Percentiles rank a stretch among this genome's conserved stretches.
phyloP scores from a whole-genome alignment of 2,888 invertebrate genomes.

The Cybosia mesomella region DNA sequence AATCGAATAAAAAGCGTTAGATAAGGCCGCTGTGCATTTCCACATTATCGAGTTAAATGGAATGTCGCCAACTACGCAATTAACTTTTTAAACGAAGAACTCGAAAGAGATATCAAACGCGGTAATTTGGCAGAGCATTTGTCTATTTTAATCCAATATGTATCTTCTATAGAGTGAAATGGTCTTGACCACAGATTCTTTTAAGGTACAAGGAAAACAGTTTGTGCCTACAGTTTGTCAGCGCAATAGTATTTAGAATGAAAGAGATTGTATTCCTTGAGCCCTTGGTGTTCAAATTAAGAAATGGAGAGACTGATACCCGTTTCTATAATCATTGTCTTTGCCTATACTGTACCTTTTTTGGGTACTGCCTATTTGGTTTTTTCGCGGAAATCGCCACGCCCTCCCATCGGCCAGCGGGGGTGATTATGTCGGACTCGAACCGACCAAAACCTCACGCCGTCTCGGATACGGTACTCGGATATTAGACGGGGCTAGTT shows the following conservation, averaged over 20 bases:
- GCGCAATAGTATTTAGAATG: too few species aligned
- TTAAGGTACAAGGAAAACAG: neutral
- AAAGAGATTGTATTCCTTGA: neutral
- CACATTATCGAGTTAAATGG: conserved; percentile 58
- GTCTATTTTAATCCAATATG: conserved; percentile 30
- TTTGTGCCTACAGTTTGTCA: neutral
- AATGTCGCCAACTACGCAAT: conserved; percentile 59
- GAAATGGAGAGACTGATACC: neutral
- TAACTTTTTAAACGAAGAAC: conserved; percentile 57
- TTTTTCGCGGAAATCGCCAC: too few species aligned
- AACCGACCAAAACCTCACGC: too few species aligned
- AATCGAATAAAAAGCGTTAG: conserved; percentile 53
- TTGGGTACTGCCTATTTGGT: too few species aligned
- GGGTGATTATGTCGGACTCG: too few species aligned
- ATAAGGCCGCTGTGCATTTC: conserved; percentile 58
- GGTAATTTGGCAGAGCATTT: conserved; percentile 33
- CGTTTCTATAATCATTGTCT: too few species aligned
- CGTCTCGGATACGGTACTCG: too few species aligned
- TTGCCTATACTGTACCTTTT: too few species aligned
- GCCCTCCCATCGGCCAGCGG: too few species aligned
- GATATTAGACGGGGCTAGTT: too few species aligned
- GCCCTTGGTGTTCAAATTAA: neutral
- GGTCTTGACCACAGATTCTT: neutral
- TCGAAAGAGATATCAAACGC: conserved; percentile 43
- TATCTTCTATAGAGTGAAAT: neutral